These are phyloP conservation scores for Campoplex nolae DNA, from an alignment of 2,888 invertebrate species.

Conservation along the genomic window DNA sequence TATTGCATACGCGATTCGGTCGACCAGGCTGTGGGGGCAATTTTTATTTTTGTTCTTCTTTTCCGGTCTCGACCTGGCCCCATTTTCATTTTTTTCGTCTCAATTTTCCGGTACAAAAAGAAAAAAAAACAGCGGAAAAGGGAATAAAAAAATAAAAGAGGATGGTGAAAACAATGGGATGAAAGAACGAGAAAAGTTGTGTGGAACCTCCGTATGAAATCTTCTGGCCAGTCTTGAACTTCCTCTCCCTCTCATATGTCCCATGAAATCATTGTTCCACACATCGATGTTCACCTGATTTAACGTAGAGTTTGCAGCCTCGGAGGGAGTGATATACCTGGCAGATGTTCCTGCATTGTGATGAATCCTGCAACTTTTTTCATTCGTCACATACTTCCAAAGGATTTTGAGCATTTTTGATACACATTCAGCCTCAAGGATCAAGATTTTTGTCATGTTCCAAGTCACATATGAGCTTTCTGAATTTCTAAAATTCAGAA, in stretches of 20 bases:
- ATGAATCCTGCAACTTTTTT: neutral
- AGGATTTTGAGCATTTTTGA: slow-evolving; percentile 3
- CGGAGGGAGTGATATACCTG: slow-evolving; percentile 82
- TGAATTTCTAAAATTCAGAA: too few species aligned
- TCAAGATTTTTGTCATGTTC: neutral
- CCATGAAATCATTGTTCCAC: slow-evolving; percentile 72
- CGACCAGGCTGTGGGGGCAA: slow-evolving; percentile 46
- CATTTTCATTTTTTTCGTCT: slow-evolving; percentile 37
- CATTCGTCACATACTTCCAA: slow-evolving; percentile 16
- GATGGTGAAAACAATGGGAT: slow-evolving; percentile 54
- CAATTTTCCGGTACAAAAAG: slow-evolving; percentile 45
- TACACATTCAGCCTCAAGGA: neutral
- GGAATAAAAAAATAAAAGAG: slow-evolving; percentile 69
- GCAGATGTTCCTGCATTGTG: slow-evolving; percentile 79
- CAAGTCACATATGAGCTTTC: neutral
- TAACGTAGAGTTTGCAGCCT: slow-evolving; percentile 79
- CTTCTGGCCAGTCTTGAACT: slow-evolving; percentile 35
- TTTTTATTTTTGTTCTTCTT: slow-evolving; percentile 37
- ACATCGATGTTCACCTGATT: slow-evolving; percentile 81
- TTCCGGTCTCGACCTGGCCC: slow-evolving; percentile 37
- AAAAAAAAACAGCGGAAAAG: slow-evolving; percentile 45
- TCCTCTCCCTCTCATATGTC: slow-evolving; percentile 33
- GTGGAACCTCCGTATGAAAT: slow-evolving; percentile 37
- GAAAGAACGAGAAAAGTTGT: slow-evolving; percentile 52
- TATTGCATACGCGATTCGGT: slow-evolving; percentile 56